Evolutionary conservation across 2,888 invertebrate species (phyloP).

Genomic region (Sympetrum striolatum): DNA sequence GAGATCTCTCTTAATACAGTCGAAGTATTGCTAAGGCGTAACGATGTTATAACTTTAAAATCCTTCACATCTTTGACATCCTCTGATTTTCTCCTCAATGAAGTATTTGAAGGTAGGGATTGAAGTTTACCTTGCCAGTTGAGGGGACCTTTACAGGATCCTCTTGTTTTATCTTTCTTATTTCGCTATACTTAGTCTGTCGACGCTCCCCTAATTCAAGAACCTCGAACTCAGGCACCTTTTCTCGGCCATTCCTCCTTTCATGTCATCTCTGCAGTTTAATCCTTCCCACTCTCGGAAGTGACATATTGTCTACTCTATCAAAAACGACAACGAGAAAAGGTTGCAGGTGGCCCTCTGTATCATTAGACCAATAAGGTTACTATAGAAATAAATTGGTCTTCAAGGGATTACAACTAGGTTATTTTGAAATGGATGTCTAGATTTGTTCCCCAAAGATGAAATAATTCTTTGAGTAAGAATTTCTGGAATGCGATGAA

Average conservation of each 20-base stretch:
- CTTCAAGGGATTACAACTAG: too few relatives aligned
- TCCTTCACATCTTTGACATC: too few relatives aligned
- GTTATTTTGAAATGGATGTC: too few relatives aligned
- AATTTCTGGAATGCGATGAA: too few relatives aligned
- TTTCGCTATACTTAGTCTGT: background rate
- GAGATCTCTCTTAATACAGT: too few relatives aligned
- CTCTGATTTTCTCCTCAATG: background rate
- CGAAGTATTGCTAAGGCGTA: too few relatives aligned
- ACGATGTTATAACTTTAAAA: too few relatives aligned
- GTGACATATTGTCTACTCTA: background rate
- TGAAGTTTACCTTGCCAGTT: background rate
- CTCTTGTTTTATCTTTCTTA: background rate
- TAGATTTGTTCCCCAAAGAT: too few relatives aligned
- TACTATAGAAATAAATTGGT: too few relatives aligned
- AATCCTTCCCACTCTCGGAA: background rate
- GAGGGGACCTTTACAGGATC: background rate
- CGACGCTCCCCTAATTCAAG: background rate
- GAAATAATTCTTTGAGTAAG: too few relatives aligned
- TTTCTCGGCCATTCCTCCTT: background rate
- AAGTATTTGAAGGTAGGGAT: background rate
- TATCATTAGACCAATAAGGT: background rate
- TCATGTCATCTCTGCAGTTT: background rate
- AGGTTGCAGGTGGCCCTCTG: background rate
- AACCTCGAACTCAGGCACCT: background rate
- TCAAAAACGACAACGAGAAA: background rate